Percentiles rank a stretch among this genome's conserved stretches.
Evolutionary conservation across 1,140 invertebrate species (phyloP).

Genomic region (Drosophila persimilis): DNA sequence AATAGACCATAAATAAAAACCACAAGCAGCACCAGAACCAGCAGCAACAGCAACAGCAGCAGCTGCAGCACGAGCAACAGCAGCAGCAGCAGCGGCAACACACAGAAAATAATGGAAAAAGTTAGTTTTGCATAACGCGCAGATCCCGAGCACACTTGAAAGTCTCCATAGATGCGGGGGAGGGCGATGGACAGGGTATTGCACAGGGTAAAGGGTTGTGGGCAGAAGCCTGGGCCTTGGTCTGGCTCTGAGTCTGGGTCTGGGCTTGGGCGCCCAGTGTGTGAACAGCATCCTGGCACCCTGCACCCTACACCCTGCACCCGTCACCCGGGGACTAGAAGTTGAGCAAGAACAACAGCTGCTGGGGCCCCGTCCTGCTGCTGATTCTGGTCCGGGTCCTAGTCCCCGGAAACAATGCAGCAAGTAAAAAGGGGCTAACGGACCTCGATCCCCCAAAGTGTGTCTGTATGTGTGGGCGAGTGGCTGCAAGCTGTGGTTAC

Average conservation of each 20-base stretch:
- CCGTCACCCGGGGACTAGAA: conserved; percentile 16
- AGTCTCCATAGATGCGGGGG: conserved; percentile 25
- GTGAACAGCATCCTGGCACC: conserved; percentile 17
- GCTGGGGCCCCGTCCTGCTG: conserved; percentile 25
- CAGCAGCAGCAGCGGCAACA: conserved; percentile 35
- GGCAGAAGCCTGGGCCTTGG: too few relatives aligned
- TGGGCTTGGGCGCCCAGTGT: conserved; percentile 19
- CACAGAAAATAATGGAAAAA: conserved; percentile 80
- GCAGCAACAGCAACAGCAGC: conserved; percentile 2
- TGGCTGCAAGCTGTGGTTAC: conserved; percentile 51
- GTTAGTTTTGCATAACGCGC: conserved; percentile 80
- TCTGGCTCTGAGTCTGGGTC: neutral
- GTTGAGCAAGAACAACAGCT: conserved; percentile 58
- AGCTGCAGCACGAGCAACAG: neutral
- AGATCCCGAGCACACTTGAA: conserved; percentile 67
- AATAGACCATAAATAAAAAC: conserved; percentile 80
- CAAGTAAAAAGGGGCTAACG: conserved; percentile 38
- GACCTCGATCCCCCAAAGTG: conserved; percentile 28
- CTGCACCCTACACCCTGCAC: neutral
- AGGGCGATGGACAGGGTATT: conserved; percentile 2
- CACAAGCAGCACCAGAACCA: conserved; percentile 50
- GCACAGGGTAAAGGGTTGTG: conserved; percentile 14
- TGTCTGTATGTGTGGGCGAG: conserved; percentile 25
- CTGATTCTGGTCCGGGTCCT: conserved; percentile 8
- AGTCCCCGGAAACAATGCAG: conserved; percentile 44